Base-by-base conservation (phyloP, 2,797 vertebrate species). In the Eospalax fontanierii region DNA sequence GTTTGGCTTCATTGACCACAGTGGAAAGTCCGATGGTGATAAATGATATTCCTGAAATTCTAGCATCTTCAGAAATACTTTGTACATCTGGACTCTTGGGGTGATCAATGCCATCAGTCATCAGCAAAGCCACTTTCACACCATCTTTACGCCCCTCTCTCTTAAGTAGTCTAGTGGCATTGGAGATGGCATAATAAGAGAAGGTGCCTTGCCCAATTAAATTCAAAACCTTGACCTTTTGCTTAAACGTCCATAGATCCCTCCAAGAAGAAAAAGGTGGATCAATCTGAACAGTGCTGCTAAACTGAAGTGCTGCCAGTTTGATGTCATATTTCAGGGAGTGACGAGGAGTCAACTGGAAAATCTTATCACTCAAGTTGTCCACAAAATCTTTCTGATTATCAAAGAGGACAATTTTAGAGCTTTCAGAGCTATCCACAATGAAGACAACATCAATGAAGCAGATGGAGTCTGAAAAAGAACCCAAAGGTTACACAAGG, bases 341-440 rank as follows among this genome's bases (percentile, higher is more conserved):
- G 12, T 26, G 92, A 7, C 84, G 86, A 0, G 98, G 96, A 92
- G 98, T 98, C 97, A 99, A 95, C 83, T 98, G 97, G 70, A 98
- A 98, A 93, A 99, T 91, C 18, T 95, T 98, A 8, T 98, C 98
- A 97, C 99, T 99, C 96, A 99, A 97, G 43, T 96, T 97, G 91
- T 97, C 82, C 96, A 99, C 98, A 57, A 99, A 99, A 38, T 97
- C 86, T 98, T 99, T 99, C 98, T 99, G 98, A 96, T 98, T 97
- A 90, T 98, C 97, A 93, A 99, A 99, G 81, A 99, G 97, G 61
- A 80, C 16, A 26, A 97, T 97, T 96, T 98, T 99, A 26, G 99
- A 99, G 30, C 99, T 99, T 97, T 99, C 99, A 0, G 99, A 99
- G 97, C 99, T 99, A 98, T 99, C 99, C 98, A 99, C 89, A 54